Conservation (phyloP, 2,797 vertebrate species). For the Cyprinella venusta region DNA sequence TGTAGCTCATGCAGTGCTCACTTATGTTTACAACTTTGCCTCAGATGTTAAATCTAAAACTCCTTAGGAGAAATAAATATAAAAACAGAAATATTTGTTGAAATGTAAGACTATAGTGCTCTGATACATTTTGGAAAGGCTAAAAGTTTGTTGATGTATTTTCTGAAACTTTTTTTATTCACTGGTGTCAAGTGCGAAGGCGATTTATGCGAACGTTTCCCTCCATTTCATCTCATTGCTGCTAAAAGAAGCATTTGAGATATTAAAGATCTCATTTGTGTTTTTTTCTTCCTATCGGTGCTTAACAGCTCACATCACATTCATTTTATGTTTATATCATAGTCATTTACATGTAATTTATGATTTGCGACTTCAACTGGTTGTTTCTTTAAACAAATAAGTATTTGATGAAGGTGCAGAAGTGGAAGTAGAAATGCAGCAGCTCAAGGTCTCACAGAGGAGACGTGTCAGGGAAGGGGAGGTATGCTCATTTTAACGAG, state of each 20-base stretch:
- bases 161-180: background rate
- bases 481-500: slow-evolving; percentile 62
- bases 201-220: background rate
- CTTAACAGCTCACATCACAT: background rate
- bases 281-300: background rate
- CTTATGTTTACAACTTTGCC: background rate
- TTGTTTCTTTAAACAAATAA: slow-evolving; percentile 26
- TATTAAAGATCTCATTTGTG: background rate
- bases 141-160: background rate
- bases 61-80: background rate
- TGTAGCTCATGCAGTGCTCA: background rate
- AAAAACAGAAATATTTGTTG: background rate
- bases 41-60: background rate
- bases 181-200: background rate
- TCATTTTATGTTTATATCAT: background rate
- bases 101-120: background rate
- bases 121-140: background rate
- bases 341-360: background rate
- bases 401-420: slow-evolving; percentile 37
- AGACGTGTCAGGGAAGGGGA: slow-evolving; percentile 47
- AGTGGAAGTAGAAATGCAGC: slow-evolving; percentile 47
- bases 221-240: background rate
- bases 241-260: slow-evolving; percentile 8
- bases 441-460: slow-evolving; percentile 56
- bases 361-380: background rate